Conservation (phyloP, 2,113 vertebrate genomes). For the Galbula dea region DNA sequence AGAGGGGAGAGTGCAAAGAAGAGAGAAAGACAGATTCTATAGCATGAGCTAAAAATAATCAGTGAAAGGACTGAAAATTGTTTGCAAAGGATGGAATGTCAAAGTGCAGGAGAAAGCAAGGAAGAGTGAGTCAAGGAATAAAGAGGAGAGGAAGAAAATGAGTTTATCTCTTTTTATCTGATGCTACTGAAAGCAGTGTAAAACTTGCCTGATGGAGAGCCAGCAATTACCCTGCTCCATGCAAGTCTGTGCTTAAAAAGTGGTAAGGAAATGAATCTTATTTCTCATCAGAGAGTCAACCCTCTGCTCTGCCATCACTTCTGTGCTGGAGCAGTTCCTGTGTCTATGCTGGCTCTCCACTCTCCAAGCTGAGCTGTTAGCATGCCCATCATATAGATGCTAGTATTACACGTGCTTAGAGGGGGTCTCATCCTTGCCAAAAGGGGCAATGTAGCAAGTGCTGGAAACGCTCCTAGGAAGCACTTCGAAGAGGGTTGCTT, state of each 20-base stretch:
- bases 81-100: conserved; percentile 21
- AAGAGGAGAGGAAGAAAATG: not conserved
- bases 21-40: not conserved
- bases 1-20: not conserved
- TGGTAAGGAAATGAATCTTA: not conserved
- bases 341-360: not conserved
- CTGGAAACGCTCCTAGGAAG: not conserved
- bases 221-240: not conserved
- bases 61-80: conserved; percentile 8
- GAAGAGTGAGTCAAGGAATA: conserved; percentile 11
- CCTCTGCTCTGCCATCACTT: not conserved
- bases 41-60: conserved; percentile 31
- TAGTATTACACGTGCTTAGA: not conserved
- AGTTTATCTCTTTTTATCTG: conserved; percentile 18
- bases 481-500: not conserved
- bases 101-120: conserved; percentile 9
- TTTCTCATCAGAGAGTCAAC: not conserved
- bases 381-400: not conserved
- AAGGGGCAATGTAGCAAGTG: not conserved
- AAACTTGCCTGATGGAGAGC: not conserved
- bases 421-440: not conserved
- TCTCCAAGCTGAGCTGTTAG: not conserved
- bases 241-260: not conserved
- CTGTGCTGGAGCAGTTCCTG: not conserved
- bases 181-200: not conserved